phyloP scores from a whole-genome alignment of 2,888 invertebrate genomes.

The Corythucha ciliata region DNA sequence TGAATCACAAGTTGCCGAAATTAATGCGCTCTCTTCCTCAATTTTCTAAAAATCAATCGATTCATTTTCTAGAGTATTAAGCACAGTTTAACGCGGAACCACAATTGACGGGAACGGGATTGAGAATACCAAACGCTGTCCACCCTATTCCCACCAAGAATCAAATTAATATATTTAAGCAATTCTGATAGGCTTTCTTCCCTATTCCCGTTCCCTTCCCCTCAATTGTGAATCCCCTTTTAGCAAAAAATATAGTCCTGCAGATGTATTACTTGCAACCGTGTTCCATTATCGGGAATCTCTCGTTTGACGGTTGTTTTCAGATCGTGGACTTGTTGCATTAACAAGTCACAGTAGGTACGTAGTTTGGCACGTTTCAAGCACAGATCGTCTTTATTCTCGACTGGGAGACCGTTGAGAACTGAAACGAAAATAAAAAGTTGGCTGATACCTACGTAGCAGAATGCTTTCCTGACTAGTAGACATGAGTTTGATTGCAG shows the following conservation, averaged over 20 bases:
- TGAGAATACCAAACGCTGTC: too few species aligned
- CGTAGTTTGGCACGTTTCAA: slow-evolving; percentile 68
- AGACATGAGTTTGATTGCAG: neutral
- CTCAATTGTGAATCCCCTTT: too few species aligned
- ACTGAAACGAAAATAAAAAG: slow-evolving; percentile 18
- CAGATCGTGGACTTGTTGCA: slow-evolving; percentile 73
- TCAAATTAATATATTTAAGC: too few species aligned
- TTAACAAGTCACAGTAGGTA: slow-evolving; percentile 69
- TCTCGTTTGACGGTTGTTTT: slow-evolving; percentile 52
- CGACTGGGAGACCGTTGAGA: slow-evolving; percentile 24
- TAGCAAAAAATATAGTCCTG: too few species aligned
- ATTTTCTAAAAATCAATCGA: slow-evolving; percentile 51
- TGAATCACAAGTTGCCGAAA: slow-evolving; percentile 72
- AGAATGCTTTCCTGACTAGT: neutral
- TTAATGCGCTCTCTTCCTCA: slow-evolving; percentile 60
- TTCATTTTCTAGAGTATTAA: too few species aligned
- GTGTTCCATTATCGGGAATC: slow-evolving; percentile 44
- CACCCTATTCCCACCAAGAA: too few species aligned
- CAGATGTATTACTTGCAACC: too few species aligned
- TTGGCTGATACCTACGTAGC: neutral
- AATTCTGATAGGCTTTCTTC: too few species aligned
- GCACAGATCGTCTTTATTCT: slow-evolving; percentile 43
- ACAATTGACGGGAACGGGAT: too few species aligned
- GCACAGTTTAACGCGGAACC: slow-evolving; percentile 8
- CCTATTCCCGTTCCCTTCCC: too few species aligned